Conservation (phyloP, 2,113 vertebrate genomes). For the Megaceryle maxima region DNA sequence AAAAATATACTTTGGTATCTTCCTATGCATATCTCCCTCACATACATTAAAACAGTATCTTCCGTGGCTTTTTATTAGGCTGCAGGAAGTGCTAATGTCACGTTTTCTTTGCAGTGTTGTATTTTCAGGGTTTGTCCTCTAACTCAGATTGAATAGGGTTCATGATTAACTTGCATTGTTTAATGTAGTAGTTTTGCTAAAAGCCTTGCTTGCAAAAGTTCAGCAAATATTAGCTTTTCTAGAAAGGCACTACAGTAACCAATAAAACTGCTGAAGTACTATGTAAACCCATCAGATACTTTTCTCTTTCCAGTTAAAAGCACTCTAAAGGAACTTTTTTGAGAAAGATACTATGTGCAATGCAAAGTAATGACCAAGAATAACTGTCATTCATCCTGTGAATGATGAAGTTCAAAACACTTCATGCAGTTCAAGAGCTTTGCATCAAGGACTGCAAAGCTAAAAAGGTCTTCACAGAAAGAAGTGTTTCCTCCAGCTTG, state of each 20-base stretch:
- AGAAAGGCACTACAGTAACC: conserved; percentile 8
- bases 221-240: conserved; percentile 56
- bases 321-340: neutral
- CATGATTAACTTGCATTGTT: conserved; percentile 44
- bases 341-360: neutral
- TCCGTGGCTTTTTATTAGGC: conserved; percentile 4
- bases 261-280: neutral
- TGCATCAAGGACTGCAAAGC: neutral
- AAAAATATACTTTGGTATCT: conserved; percentile 44
- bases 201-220: conserved; percentile 47
- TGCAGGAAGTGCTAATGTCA: conserved; percentile 46
- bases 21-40: neutral
- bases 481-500: neutral
- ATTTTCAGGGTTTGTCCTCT: neutral
- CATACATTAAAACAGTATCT: neutral
- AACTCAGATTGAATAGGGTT: conserved; percentile 6
- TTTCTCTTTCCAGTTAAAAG: neutral
- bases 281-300: neutral
- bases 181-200: conserved; percentile 27
- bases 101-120: conserved; percentile 27
- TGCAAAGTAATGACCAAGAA: neutral
- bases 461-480: neutral
- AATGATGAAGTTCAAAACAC: neutral
- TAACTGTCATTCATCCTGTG: neutral
- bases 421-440: neutral